Base-by-base conservation (phyloP, 2,113 vertebrate genomes). In the Loxodonta africana region DNA sequence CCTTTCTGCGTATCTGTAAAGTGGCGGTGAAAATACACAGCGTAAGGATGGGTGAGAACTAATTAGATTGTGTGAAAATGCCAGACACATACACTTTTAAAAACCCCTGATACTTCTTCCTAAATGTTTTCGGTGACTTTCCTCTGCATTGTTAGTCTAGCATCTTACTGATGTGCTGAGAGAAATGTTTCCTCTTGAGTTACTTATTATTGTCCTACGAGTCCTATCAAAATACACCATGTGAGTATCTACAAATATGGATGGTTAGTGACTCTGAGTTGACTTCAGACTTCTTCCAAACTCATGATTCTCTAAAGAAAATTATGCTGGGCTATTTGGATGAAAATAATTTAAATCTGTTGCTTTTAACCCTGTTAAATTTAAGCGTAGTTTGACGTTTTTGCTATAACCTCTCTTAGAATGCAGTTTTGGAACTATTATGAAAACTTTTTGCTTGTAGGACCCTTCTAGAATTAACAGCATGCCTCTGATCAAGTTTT, bases 181-280 rank as follows among this genome's bases (percentile, higher is more conserved):
- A 94, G 73, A 82, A n/a, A 97, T 62, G 65, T 95, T 97, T 97
- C 51, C 80, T 93, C 37, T 96, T 96, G 80, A 94, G 81, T 95
- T 57, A 41, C 23, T 48, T 81, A 91, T 57, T 78, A 62, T 88
- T 95, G 65, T 62, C 53, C 77, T 37, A 85, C 85, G 74, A 28
- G 51, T 97, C 57, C 91, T 92, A 94, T 95, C 84, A 87, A 93
- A 93, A 78, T 93, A 46, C 0, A 18, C 25, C 25, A 23, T 15
- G 8, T 83, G 69, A 95, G 88, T 73, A 78, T 76, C 46, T 96
- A 84, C 88, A 97, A 82, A 85, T 90, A 84, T 57, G 10, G 2
- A 63, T 76, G 28, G 30, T 37, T 41, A 74, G 3, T 46, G 20
- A 41, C 88, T 88, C 46, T 84, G 69, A 87, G 73, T n/a, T 93